Evolutionary conservation across 2,888 invertebrate genomes (phyloP).

Genomic region (Syrphus vitripennis): DNA sequence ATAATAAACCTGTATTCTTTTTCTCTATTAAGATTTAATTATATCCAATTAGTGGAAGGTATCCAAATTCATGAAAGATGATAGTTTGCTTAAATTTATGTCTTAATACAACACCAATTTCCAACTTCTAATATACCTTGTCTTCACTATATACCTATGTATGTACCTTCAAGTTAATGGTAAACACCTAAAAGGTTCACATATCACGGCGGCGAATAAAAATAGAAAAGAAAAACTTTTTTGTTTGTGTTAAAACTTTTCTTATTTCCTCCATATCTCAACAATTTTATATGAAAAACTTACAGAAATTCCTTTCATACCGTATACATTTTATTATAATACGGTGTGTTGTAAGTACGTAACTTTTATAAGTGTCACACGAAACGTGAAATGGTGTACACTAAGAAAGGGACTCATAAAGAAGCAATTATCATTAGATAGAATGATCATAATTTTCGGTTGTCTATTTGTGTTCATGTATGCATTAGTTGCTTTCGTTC

Average conservation of each 20-base stretch:
- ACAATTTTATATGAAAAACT: not conserved
- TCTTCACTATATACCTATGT: not conserved
- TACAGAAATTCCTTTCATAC: not conserved
- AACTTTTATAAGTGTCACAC: constrained; percentile 26
- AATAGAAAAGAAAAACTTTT: not conserved
- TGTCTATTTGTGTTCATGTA: constrained; percentile 9
- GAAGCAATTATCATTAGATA: constrained; percentile 42
- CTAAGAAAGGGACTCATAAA: constrained; percentile 30
- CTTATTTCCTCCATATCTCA: constrained; percentile 3
- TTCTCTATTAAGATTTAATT: not conserved
- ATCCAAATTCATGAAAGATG: not conserved
- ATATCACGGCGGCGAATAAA: not conserved
- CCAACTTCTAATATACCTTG: not conserved
- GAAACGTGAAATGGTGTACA: not conserved
- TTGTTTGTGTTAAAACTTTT: constrained; percentile 21
- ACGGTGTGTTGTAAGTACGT: not conserved
- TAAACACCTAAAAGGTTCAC: not conserved
- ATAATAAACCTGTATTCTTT: too few relatives aligned
- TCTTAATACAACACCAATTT: not conserved
- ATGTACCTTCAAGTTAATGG: not conserved
- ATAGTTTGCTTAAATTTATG: not conserved
- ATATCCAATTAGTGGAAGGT: not conserved
- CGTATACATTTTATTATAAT: not conserved
- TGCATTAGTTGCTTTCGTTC: not conserved
- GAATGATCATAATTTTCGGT: constrained; percentile 47